Evolutionary conservation across 2,888 invertebrate species (phyloP).

Genomic region (Nebria brevicollis): DNA sequence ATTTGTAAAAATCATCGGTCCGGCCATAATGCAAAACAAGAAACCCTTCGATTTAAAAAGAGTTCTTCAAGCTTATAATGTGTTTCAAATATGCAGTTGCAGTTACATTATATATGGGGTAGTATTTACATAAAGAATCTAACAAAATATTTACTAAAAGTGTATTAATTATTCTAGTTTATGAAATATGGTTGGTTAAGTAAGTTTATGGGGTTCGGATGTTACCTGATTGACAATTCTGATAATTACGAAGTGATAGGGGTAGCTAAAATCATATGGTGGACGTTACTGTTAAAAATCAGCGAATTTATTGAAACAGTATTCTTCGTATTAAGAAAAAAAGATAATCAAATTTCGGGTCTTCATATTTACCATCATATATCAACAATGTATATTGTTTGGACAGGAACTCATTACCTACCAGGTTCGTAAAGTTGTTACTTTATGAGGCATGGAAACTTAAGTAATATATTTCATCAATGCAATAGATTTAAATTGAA

Average conservation of each 20-base stretch:
- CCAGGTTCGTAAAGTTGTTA: conserved; percentile 65
- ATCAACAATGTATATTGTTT: conserved; percentile 67
- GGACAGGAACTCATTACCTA: conserved; percentile 71
- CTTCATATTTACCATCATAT: conserved; percentile 80
- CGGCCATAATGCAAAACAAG: conserved; percentile 75
- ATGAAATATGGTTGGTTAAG: not conserved
- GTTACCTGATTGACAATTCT: conserved; percentile 78
- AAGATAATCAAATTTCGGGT: conserved; percentile 75
- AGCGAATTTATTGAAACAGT: conserved; percentile 75
- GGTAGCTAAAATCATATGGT: conserved; percentile 67
- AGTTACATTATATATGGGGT: conserved; percentile 76
- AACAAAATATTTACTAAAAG: not conserved
- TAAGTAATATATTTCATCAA: no score
- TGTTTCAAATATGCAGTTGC: conserved; percentile 80
- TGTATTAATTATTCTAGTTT: not conserved
- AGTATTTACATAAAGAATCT: conserved; percentile 56
- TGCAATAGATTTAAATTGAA: no score
- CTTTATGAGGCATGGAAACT: no score
- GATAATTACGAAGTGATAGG: conserved; percentile 69
- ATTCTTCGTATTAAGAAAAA: conserved; percentile 78
- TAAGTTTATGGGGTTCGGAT: conserved; percentile 65
- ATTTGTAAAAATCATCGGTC: conserved; percentile 66
- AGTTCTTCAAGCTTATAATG: conserved; percentile 79
- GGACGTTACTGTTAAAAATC: conserved; percentile 72
- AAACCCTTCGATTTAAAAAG: conserved; percentile 73